Evolutionary conservation across 2,888 invertebrate genomes (phyloP), one percentile per base, ranked within the genome.

Genomic region (Miltochrista miniata): DNA sequence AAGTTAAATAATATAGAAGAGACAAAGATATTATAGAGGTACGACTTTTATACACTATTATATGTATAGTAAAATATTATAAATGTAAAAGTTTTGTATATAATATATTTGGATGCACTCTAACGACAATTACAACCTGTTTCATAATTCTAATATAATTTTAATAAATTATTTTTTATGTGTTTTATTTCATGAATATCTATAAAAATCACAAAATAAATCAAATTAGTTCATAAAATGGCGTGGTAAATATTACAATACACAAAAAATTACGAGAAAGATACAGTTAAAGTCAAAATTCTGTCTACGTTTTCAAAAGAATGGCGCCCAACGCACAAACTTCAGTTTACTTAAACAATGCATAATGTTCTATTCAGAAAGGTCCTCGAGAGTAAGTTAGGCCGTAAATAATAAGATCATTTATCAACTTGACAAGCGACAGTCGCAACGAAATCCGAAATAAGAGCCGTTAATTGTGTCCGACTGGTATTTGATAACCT

Each of bases 1-100:
- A 54, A 7, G 4, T 37, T 35, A 0, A 14, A 2, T 2, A 0
- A 5, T n/a, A 51, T 57, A 10, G 61, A 64, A 41, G 45, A 35
- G 51, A 1, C 7, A 7, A 15, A 4, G 18, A 5, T 5, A 24
- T n/a, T n/a, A n/a, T n/a, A n/a, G n/a, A n/a, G n/a, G n/a, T n/a
- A n/a, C n/a, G n/a, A n/a, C n/a, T n/a, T n/a, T n/a, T n/a, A n/a
- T n/a, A n/a, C n/a, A n/a, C n/a, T n/a, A n/a, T n/a, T n/a, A n/a
- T n/a, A n/a, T n/a, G n/a, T n/a, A n/a, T n/a, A n/a, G n/a, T n/a
- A n/a, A n/a, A n/a, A n/a, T n/a, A n/a, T n/a, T n/a, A n/a, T n/a
- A n/a, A n/a, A n/a, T n/a, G n/a, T n/a, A n/a, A n/a, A n/a, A n/a
- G n/a, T n/a, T n/a, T n/a, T n/a, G n/a, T n/a, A n/a, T n/a, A n/a